Base-by-base conservation (phyloP, 64 coral and sea anemone genomes). In the Montipora sp. region DNA sequence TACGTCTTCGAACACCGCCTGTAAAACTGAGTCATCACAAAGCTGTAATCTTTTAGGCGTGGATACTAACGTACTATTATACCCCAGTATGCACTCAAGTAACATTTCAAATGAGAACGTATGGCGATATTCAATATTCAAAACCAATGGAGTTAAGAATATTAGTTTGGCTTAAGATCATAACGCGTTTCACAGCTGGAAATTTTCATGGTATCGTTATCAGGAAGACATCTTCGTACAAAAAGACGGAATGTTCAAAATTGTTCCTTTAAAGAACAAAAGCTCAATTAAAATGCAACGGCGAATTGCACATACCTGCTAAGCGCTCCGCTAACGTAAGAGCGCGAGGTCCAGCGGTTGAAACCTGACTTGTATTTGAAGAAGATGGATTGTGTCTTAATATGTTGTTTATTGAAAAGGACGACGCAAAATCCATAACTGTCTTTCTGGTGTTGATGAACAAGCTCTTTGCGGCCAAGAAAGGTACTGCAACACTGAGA, bases 381-480 rank as follows among this genome's bases (percentile, higher is more conserved):
- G 82, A 84, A 71, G 82, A 84, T 84, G 61, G 61, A 70, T 84
- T 84, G 21, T 69, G 69, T 84, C 61, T 71, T 84, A 70, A 84
- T 84, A 84, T 71, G 70, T 44, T 84, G 82, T 84, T 63, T 61
- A 84, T 84, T 84, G 82, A 84, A 49, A 84, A 84, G 10, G 82
- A 84, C 22, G 82, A 84, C 22, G 82, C 60, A 44, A 71, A 84
- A 48, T 84, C 82, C 82, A 84, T 84, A 9, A 12, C 10, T 36
- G 36, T 61, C 7, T 46, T 16, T 12, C 65, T 49, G 7, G 15
- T 53, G 59, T 19, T 71, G n/a, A 84, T n/a, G 16, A 68, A 19
- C 80, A 36, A 60, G 3, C 12, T 82, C 1, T 36, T 49, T 50
- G 63, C 53, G 53, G 11, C 44, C 61, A 70, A 84, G 5, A 48